Percentiles rank a stretch among this genome's conserved stretches.
Evolutionary conservation across 2,113 vertebrate genomes (phyloP).

Genomic region (Shinisaurus crocodilurus): DNA sequence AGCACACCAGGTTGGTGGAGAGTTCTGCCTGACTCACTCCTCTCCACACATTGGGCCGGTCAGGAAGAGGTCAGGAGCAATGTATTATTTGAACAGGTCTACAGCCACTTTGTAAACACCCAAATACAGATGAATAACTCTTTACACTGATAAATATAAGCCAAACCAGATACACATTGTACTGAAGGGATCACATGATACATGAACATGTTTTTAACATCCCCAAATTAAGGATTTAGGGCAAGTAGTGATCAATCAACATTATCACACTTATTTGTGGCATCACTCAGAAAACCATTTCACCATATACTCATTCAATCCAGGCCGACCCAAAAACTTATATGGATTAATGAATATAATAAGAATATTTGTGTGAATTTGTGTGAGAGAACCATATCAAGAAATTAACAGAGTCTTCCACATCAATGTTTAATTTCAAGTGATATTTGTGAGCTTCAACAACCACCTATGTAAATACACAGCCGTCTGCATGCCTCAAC

Average conservation of each 20-base stretch:
- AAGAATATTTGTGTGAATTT: too few species aligned
- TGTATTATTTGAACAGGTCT: background rate
- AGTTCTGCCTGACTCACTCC: background rate
- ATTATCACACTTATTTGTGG: background rate
- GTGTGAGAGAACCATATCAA: too few species aligned
- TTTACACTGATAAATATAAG: background rate
- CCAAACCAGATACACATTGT: background rate
- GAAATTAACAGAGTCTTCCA: too few species aligned
- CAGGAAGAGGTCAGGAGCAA: background rate
- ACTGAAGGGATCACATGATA: background rate
- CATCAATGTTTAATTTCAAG: too few species aligned
- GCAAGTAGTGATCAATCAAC: background rate
- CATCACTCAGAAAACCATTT: background rate
- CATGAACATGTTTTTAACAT: background rate
- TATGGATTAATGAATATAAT: too few species aligned
- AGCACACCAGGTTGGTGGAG: background rate
- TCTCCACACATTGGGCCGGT: background rate
- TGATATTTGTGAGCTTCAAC: too few species aligned
- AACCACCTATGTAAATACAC: too few species aligned
- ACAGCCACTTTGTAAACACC: background rate
- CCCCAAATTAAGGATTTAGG: background rate
- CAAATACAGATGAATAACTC: background rate
- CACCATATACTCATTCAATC: background rate
- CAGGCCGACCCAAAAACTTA: too few species aligned
- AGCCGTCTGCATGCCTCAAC: too few species aligned